phyloP scores from a whole-genome alignment of 2,113 vertebrate genomes.

The Leptosomus discolor region DNA sequence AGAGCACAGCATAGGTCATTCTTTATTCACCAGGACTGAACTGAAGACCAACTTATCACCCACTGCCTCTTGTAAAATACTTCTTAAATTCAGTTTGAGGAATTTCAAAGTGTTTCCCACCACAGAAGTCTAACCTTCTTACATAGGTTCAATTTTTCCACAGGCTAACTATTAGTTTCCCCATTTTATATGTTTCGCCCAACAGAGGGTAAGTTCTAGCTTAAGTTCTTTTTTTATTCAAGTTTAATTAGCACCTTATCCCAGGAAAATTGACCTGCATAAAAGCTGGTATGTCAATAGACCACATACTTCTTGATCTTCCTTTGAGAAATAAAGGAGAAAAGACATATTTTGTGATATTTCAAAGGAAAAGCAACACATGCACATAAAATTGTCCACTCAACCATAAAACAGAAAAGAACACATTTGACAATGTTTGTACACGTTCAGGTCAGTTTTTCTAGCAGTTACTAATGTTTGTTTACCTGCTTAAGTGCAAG shows the following conservation, averaged over 20 bases:
- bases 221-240: not conserved
- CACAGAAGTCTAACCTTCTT: not conserved
- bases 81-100: not conserved
- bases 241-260: not conserved
- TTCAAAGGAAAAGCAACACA: not conserved
- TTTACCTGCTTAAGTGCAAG: not conserved
- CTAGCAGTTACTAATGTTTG: not conserved
- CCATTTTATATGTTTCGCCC: not conserved
- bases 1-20: not conserved
- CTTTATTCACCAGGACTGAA: not conserved
- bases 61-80: not conserved
- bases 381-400: not conserved
- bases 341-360: not conserved
- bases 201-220: not conserved
- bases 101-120: not conserved
- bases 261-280: not conserved
- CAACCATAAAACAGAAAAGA: not conserved
- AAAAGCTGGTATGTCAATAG: not conserved
- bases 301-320: not conserved
- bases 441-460: not conserved
- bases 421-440: not conserved
- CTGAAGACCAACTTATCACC: not conserved
- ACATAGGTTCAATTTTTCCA: not conserved
- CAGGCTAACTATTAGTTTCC: not conserved
- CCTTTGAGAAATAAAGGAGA: not conserved